Evolutionary conservation across 2,888 invertebrate species (phyloP).

Genomic region (Drosophila paucipuncta): DNA sequence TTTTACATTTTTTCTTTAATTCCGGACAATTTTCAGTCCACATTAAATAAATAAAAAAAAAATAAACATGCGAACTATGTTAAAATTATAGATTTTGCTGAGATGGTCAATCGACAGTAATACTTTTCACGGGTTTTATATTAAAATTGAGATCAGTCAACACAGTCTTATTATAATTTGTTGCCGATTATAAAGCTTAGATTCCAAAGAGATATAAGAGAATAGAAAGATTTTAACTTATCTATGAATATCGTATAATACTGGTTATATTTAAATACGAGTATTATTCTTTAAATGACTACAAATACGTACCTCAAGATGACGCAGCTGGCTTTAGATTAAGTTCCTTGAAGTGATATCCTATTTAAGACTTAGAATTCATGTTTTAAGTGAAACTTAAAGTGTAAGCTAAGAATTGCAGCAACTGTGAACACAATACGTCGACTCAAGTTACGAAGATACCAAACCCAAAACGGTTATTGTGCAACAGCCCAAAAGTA

Average conservation of each 20-base stretch:
- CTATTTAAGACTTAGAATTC: background rate
- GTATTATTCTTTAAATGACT: background rate
- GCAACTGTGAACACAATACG: background rate
- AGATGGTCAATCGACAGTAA: background rate
- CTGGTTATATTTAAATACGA: background rate
- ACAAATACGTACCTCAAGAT: background rate
- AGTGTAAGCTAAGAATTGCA: background rate
- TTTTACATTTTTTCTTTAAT: background rate
- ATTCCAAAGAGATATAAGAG: background rate
- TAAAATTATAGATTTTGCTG: background rate
- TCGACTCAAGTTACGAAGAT: background rate
- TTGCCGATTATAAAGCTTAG: background rate
- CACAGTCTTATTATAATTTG: background rate
- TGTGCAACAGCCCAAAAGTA: conserved; percentile 31
- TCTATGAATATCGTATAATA: no score
- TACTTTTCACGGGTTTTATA: background rate
- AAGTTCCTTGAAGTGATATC: background rate
- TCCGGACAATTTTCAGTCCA: no score
- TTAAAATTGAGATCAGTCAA: background rate
- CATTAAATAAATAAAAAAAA: background rate
- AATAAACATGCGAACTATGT: background rate
- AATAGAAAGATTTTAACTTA: no score
- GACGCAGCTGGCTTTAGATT: background rate
- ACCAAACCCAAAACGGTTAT: background rate
- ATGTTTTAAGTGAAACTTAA: background rate